Percentiles rank a stretch among this genome's conserved stretches.
phyloP scores from a whole-genome alignment of 53 echinoderm and acorn worm genomes.

The Echinometra lucunter region DNA sequence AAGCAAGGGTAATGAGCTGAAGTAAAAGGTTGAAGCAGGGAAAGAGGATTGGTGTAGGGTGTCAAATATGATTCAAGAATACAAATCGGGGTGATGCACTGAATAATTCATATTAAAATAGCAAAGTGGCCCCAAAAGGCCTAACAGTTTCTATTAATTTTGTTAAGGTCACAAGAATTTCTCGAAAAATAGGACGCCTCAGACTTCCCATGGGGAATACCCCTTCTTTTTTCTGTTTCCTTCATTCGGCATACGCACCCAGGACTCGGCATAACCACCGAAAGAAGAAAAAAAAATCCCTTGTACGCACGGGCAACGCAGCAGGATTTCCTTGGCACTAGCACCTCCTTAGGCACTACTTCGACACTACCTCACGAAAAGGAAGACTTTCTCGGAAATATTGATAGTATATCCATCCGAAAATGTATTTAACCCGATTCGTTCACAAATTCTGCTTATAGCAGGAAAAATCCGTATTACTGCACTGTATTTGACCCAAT shows the following conservation, averaged over 20 bases:
- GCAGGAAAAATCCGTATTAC: neutral
- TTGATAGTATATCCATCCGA: neutral
- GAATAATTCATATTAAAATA: neutral
- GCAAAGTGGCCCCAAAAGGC: neutral
- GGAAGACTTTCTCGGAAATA: neutral
- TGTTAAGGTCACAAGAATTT: neutral
- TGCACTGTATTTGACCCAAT: slow-evolving; percentile 8
- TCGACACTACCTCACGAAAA: neutral
- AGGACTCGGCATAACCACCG: neutral
- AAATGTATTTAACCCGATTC: slow-evolving; percentile 5
- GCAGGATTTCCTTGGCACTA: neutral
- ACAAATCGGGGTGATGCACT: no score
- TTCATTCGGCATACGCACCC: neutral
- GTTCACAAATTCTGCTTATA: neutral
- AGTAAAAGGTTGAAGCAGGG: no score
- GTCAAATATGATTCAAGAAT: no score
- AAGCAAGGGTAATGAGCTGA: no score
- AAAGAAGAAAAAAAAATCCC: no score
- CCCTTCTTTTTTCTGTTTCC: neutral
- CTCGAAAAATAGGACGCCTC: neutral
- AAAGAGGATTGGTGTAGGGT: no score
- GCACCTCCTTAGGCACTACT: neutral
- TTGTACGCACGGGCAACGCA: no score
- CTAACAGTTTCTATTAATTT: neutral
- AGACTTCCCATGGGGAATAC: slow-evolving; percentile 4